Evolutionary conservation across 1,140 invertebrate genomes (phyloP), one percentile per base, ranked within the genome.

Genomic region (Stenopsyche tienmushanensis): DNA sequence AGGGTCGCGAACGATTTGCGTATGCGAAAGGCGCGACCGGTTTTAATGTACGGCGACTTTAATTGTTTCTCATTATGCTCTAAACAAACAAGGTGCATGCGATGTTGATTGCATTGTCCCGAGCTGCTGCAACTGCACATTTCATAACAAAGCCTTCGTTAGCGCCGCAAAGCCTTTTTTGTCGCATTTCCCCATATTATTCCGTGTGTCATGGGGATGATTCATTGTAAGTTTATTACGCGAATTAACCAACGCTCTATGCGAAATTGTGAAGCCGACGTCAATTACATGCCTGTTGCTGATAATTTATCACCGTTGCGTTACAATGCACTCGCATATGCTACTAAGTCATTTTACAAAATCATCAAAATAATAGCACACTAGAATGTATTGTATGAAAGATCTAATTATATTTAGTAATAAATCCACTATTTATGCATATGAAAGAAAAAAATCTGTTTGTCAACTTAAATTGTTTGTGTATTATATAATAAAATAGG

Each of bases 131-230:
- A 25, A 23, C 29, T 65, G 64, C 55, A 59, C 64, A 65, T 59
- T 65, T 59, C 64, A 65, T 59, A 57, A 65, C 64, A 66, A 66
- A 66, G 57, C 64, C 58, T 66, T 66, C 64, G 64, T 66, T 66
- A 66, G 57, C 52, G 52, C 25, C 15, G 52, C 52, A 34, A 54
- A 52, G 24, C n/a, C 26, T 54, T 54, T 54, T 57, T 54, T 49
- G 17, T 34, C 39, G 24, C 62, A 18, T 15, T 49, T n/a, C 39
- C 45, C 55, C 24, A 44, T 64, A 34, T 54, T 20, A 23, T 63
- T 63, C n/a, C n/a, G n/a, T n/a, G n/a, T n/a, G n/a, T n/a, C n/a
- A n/a, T n/a, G 47, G 50, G 50, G 62, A 44, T 52, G 57, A 60
- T 29, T 47, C 21, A n/a, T 45, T 60, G 24, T 45, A 23, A 7